Evolutionary conservation across 30 jellyfish, hydroid and myxozoan genomes (phyloP), one percentile per base, ranked within the genome.

Genomic region (Haliclystus octoradiatus): DNA sequence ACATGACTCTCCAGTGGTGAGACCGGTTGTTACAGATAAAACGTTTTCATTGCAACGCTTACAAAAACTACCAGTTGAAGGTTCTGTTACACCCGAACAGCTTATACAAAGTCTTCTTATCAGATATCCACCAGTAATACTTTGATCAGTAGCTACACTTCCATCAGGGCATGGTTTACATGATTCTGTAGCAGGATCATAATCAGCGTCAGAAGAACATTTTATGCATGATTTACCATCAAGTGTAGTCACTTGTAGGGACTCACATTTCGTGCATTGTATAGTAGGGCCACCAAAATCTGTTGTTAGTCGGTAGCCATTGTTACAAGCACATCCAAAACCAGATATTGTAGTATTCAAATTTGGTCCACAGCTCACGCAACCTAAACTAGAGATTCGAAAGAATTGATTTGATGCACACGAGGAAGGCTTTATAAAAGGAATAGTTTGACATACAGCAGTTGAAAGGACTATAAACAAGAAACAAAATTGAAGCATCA

Each of bases 211-310:
- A 1, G 77, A 22, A 12, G 78, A 87, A 33, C 93, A 79, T 26
- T 70, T 64, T 2, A 81, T 84, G 61, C 97, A 88, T 19, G 83
- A 52, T 94, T 94, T 77, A 15, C 82, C 78, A 34, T 88, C 97
- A 32, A 4, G 63, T 25, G 97, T 5, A 53, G 30, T 74, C 25
- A 74, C 80, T 33, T 82, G 80, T 47, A 28, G 53, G 15, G 70
- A 31, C 5, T 68, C 83, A 69, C 97, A 88, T 12, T 75, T 75
- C 7, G 33, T 49, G 50, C 97, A 88, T 9, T 27, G 28, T 34
- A 74, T 78, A 1, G 63, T 66, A 24, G 74, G 81, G 28, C 92
- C 96, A 0, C 84, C 80, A 28, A 70, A 72, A 65, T 80, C 74
- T 53, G 75, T 71, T 31, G 61, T 69, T 49, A 80, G 67, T 19